These are phyloP conservation scores for Drosophila sturtevanti DNA, from an alignment of 1,140 invertebrate species.

Conservation along the genomic window DNA sequence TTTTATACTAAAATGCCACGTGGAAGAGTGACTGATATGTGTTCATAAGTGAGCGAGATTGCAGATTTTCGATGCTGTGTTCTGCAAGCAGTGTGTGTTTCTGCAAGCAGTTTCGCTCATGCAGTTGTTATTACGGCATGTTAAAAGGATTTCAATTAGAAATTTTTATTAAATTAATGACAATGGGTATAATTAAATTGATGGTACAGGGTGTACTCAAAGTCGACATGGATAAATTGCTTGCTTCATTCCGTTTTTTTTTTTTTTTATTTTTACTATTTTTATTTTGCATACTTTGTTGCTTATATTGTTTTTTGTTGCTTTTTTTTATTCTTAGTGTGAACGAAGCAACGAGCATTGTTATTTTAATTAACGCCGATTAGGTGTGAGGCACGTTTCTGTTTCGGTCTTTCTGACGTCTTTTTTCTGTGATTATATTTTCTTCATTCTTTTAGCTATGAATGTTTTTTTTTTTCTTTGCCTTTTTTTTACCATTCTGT, in stretches of 20 bases:
- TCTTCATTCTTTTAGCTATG: neutral
- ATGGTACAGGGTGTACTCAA: too few species aligned
- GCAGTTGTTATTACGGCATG: too few species aligned
- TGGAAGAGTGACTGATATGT: too few species aligned
- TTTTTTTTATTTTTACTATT: conserved; percentile 27
- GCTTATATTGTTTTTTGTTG: conserved; percentile 8
- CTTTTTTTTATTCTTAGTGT: conserved; percentile 19
- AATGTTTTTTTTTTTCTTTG: conserved; percentile 13
- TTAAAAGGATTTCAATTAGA: too few species aligned
- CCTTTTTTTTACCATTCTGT: conserved; percentile 9
- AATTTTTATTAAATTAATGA: too few species aligned
- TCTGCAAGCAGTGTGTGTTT: too few species aligned
- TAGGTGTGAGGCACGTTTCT: conserved; percentile 62
- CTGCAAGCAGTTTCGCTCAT: too few species aligned
- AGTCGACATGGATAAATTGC: too few species aligned
- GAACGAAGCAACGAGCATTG: conserved; percentile 35
- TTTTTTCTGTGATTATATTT: conserved; percentile 34
- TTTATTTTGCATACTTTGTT: conserved; percentile 22
- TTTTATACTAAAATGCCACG: too few species aligned
- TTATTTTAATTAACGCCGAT: conserved; percentile 64
- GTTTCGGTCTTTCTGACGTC: conserved; percentile 41
- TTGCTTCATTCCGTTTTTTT: neutral
- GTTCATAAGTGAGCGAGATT: too few species aligned
- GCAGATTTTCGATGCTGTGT: too few species aligned
- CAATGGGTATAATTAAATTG: too few species aligned